Evolutionary conservation across 2,888 invertebrate genomes (phyloP), one percentile per base, ranked within the genome.

Genomic region (Trachelus troglodyta): DNA sequence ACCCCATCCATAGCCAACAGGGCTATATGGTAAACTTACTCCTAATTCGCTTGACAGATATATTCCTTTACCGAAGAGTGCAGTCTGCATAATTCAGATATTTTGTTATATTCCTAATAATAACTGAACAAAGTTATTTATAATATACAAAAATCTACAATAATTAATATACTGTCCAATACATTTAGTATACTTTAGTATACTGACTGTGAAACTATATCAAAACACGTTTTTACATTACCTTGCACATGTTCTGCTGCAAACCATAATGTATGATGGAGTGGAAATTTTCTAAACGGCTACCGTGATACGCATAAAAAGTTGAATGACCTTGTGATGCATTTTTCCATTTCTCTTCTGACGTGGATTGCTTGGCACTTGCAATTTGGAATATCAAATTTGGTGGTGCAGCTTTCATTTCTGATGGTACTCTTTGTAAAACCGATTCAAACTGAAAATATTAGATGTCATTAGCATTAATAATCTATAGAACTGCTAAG

Each of bases 301-400:
- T 97, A 56, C 97, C 97, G 89, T 97, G 97, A 89, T 95, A 97
- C 3, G 96, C 97, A 87, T 93, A 94, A 86, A 95, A 94, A 0
- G 94, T 92, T 77, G 92, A 93, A 87, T 93, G 93, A 78, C 93
- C 92, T 85, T 93, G 93, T 9, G 93, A 92, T 76, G 94, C 85
- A 77, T 93, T 92, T 84, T 92, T 93, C 94, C 95, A 95, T 86
- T 93, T 93, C 73, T 92, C 90, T 90, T 95, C 95, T 12, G 93
- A 90, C 73, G 92, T 89, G 0, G 94, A 94, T 85, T 94, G 94
- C 77, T 91, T 90, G 1, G 93, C 92, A 84, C 93, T 93, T 74
- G 91, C 91, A 4, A 96, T 93, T 93, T 95, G 94, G 87, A 95
- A 96, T 85, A 96, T 94, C 85, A 94, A 94, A 84, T 95, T 95